phyloP scores from a whole-genome alignment of 2,797 vertebrate species.

The Malacoraja senta region DNA sequence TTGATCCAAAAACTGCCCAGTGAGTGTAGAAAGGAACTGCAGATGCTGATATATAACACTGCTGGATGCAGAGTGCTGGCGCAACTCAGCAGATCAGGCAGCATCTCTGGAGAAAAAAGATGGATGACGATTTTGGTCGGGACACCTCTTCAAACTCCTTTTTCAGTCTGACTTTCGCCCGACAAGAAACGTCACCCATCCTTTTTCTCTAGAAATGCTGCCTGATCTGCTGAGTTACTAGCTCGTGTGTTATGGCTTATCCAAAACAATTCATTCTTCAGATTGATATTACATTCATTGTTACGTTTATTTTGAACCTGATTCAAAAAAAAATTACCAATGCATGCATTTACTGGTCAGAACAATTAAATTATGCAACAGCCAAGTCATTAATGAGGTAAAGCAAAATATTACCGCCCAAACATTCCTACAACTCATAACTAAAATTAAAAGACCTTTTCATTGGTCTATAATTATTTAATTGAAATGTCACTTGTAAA shows the following conservation, averaged over 20 bases:
- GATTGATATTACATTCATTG: not conserved
- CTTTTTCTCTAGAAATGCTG: too few species aligned
- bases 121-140: too few species aligned
- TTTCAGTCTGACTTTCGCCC: too few species aligned
- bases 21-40: too few species aligned
- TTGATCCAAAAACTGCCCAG: not conserved
- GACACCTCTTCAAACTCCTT: too few species aligned
- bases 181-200: too few species aligned
- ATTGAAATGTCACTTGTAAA: conserved; percentile 10
- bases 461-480: not conserved
- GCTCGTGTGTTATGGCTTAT: not conserved
- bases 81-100: too few species aligned
- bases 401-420: not conserved
- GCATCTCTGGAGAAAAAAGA: too few species aligned
- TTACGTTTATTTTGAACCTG: not conserved
- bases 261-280: not conserved
- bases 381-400: not conserved
- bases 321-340: not conserved
- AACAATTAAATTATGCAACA: not conserved
- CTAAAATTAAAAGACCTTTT: not conserved
- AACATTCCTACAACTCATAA: not conserved
- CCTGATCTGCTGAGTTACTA: too few species aligned
- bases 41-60: too few species aligned
- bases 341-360: too few species aligned
- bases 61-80: too few species aligned